phyloP scores from a whole-genome alignment of 1,140 invertebrate genomes.

The Panagrolaimus sp. region DNA sequence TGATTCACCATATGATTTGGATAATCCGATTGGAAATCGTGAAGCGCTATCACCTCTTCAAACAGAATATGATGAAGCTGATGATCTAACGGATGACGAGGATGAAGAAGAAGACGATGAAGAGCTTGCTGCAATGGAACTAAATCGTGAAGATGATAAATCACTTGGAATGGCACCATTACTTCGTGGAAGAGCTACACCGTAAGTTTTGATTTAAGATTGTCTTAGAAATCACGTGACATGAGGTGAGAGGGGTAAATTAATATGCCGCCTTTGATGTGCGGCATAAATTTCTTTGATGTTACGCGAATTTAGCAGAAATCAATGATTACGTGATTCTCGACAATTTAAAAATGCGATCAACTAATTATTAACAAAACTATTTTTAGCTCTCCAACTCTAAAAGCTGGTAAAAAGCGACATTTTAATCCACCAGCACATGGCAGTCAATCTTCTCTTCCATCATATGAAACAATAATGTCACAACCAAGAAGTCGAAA shows the following conservation, averaged over 20 bases:
- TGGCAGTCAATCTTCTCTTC: not conserved
- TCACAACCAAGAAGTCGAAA: conserved; percentile 7
- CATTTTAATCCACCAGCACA: not conserved
- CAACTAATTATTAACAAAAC: not conserved
- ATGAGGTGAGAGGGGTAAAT: too few species aligned
- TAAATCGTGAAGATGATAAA: too few species aligned
- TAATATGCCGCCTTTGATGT: too few species aligned
- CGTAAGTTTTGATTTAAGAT: too few species aligned
- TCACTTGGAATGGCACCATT: not conserved
- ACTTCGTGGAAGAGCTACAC: not conserved
- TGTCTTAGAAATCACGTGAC: too few species aligned
- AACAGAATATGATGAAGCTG: not conserved
- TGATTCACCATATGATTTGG: too few species aligned
- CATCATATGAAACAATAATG: conserved; percentile 1
- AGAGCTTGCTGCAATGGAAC: not conserved
- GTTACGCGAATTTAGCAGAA: too few species aligned
- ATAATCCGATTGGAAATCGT: too few species aligned
- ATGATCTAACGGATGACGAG: not conserved
- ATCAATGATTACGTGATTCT: too few species aligned
- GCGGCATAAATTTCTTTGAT: too few species aligned
- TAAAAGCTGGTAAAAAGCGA: conserved; percentile 3
- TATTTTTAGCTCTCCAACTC: not conserved
- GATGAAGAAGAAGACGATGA: conserved; percentile 1
- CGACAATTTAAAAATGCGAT: not conserved
- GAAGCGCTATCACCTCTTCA: too few species aligned